These are phyloP conservation scores for Drosophila niveifrons DNA, from an alignment of 2,888 invertebrate species.

Conservation along the genomic window DNA sequence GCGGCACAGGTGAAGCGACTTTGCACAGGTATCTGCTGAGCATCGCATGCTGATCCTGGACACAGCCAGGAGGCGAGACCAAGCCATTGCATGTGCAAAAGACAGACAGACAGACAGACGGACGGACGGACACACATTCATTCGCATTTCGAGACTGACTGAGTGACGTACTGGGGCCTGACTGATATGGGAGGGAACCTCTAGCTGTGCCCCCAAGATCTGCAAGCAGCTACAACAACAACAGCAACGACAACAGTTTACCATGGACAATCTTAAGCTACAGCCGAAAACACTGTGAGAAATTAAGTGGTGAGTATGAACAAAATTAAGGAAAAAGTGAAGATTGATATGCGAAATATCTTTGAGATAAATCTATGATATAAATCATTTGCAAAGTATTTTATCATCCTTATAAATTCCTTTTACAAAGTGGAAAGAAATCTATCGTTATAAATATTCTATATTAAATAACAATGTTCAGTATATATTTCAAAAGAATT, in stretches of 20 bases:
- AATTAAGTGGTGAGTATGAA: not conserved
- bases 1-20: constrained; percentile 34
- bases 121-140: constrained; percentile 31
- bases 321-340: too few species aligned
- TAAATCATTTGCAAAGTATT: too few species aligned
- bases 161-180: constrained; percentile 75
- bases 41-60: constrained; percentile 82
- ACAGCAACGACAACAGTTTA: constrained; percentile 22
- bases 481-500: too few species aligned
- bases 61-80: constrained; percentile 65
- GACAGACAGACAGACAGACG: constrained; percentile 43
- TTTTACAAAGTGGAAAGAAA: too few species aligned
- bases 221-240: constrained; percentile 23
- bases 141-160: constrained; percentile 57
- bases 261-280: constrained; percentile 20
- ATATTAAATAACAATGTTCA: too few species aligned
- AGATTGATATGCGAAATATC: too few species aligned
- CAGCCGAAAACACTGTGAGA: constrained; percentile 32
- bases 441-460: too few species aligned
- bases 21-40: constrained; percentile 41
- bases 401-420: too few species aligned
- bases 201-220: constrained; percentile 29
- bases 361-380: too few species aligned
- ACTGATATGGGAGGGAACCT: constrained; percentile 77
- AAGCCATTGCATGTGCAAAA: constrained; percentile 66